Percentiles rank a stretch among this genome's conserved stretches.
These are phyloP conservation scores for Rhogogaster chlorosoma DNA, from an alignment of 2,888 invertebrate species.

Conservation along the genomic window DNA sequence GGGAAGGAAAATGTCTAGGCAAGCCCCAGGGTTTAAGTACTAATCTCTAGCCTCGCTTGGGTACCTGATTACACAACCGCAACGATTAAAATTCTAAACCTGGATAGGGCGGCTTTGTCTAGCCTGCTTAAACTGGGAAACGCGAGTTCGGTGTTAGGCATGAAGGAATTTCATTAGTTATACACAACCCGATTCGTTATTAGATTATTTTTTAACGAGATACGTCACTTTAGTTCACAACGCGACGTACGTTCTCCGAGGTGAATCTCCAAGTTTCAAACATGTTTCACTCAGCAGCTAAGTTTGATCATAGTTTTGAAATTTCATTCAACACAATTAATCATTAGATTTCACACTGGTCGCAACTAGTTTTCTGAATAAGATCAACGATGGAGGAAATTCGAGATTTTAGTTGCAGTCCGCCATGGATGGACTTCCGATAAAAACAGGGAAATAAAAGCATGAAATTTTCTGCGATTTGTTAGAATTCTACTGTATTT, in stretches of 20 bases:
- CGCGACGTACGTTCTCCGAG: background rate
- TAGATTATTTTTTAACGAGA: background rate
- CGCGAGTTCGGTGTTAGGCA: slow-evolving; percentile 4
- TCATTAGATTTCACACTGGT: background rate
- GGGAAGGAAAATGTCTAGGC: slow-evolving; percentile 5
- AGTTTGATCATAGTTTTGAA: background rate
- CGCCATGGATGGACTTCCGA: background rate
- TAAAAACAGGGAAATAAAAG: background rate
- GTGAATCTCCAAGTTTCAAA: background rate
- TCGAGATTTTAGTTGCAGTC: background rate
- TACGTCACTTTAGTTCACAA: background rate
- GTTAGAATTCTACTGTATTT: background rate
- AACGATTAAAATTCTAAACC: slow-evolving; percentile 42
- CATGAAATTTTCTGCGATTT: background rate
- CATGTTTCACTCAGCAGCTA: no score
- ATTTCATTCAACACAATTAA: background rate
- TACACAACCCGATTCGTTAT: background rate
- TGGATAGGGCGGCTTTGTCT: background rate
- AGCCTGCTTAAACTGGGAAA: background rate
- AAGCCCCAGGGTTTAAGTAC: slow-evolving; percentile 12
- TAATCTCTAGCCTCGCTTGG: slow-evolving; percentile 19
- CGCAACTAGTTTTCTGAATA: background rate
- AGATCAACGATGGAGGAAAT: background rate
- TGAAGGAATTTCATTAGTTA: background rate
- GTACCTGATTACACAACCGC: slow-evolving; percentile 43